A percentile compares a stretch with the other conserved stretches of the same genome.
These are phyloP conservation scores for Pocillopora grandis DNA, from an alignment of 92 coral and sea anemone genomes.

Conservation along the genomic window DNA sequence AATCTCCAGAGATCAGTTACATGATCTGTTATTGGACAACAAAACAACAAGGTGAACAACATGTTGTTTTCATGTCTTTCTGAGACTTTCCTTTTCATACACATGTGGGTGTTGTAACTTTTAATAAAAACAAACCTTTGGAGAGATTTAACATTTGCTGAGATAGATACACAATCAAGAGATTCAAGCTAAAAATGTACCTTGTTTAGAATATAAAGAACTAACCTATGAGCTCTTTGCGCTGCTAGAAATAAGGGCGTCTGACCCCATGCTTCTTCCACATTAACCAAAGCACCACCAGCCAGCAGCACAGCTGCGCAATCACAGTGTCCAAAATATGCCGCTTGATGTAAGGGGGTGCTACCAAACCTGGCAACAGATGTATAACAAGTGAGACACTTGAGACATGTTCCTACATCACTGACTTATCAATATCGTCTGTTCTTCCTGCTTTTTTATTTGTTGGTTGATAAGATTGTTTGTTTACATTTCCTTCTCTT, in stretches of 20 bases:
- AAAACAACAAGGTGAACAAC: too few species aligned
- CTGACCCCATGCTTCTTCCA: constrained; percentile 98
- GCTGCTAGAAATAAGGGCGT: constrained; percentile 93
- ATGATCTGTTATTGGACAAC: too few species aligned
- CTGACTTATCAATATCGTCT: not conserved
- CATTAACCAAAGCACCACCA: constrained; percentile 89
- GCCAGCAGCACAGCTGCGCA: constrained; percentile 78
- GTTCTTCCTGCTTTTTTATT: not conserved
- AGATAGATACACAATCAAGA: not conserved
- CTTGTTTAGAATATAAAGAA: not conserved
- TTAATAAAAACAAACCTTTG: too few species aligned
- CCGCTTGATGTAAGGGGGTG: constrained; percentile 96
- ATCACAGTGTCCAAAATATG: constrained; percentile 88
- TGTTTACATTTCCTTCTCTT: not conserved
- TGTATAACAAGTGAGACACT: not conserved
- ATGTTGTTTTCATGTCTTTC: too few species aligned
- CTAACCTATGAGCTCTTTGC: constrained; percentile 92
- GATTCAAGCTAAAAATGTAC: not conserved
- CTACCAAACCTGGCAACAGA: constrained; percentile 80
- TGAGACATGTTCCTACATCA: not conserved
- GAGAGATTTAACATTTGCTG: too few species aligned
- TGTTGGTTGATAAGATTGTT: not conserved
- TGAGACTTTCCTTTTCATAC: too few species aligned
- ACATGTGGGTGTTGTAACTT: too few species aligned
- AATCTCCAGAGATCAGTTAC: too few species aligned